Conservation (phyloP, 2,888 invertebrate species). For the Drosophila phalerata region DNA sequence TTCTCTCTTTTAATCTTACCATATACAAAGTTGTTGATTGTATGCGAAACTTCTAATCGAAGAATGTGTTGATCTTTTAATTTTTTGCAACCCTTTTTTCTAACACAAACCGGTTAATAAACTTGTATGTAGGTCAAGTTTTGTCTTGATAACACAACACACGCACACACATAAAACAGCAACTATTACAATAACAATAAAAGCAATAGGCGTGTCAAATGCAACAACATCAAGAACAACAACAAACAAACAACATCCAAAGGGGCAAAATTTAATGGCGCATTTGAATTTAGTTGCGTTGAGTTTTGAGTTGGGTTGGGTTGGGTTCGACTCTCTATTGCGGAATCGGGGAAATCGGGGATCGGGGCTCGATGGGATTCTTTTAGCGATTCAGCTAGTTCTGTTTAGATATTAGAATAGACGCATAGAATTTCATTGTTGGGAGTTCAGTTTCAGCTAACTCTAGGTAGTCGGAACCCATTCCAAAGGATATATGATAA, state of each 20-base stretch:
- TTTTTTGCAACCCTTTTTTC: constrained; percentile 60
- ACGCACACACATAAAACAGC: constrained; percentile 25
- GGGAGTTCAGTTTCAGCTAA: constrained; percentile 22
- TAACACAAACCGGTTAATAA: constrained; percentile 82
- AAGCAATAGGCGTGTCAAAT: constrained; percentile 72
- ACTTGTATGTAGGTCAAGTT: constrained; percentile 84
- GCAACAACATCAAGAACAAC: constrained; percentile 49
- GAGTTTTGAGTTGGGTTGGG: constrained; percentile 35
- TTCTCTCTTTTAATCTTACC: background rate
- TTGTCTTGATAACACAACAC: constrained; percentile 77
- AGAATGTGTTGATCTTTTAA: constrained; percentile 38
- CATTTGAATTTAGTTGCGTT: constrained; percentile 53
- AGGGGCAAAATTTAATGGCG: constrained; percentile 60
- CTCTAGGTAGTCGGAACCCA: constrained; percentile 28
- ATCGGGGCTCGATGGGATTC: constrained; percentile 1
- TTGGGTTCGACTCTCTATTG: constrained; percentile 26
- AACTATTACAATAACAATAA: constrained; percentile 43
- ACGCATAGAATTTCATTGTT: constrained; percentile 37
- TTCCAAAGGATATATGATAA: constrained; percentile 15
- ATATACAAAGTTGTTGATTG: background rate
- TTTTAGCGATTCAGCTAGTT: constrained; percentile 44
- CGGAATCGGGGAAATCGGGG: background rate
- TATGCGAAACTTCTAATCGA: constrained; percentile 26
- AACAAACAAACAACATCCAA: constrained; percentile 42
- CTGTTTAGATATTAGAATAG: constrained; percentile 36